A percentile compares a stretch with the other conserved stretches of the same genome.
phyloP scores from a whole-genome alignment of 1,140 invertebrate genomes.

The Phenacoccus solenopsis region DNA sequence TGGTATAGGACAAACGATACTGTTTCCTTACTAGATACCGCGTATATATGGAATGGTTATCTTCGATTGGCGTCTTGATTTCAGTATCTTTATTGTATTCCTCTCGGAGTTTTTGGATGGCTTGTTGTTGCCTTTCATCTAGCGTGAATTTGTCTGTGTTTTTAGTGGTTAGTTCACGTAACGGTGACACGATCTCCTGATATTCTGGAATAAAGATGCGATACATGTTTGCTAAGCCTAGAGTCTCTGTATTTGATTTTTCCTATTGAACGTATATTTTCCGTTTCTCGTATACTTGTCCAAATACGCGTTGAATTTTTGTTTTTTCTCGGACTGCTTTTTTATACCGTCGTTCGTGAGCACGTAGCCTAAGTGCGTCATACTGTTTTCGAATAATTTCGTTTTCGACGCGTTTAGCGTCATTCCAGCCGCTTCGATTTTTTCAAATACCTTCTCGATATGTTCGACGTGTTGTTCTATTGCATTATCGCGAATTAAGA shows the following conservation, averaged over 20 bases:
- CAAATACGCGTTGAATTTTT: background rate
- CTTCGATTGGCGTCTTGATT: too few relatives aligned
- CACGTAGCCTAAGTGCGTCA: background rate
- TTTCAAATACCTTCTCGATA: background rate
- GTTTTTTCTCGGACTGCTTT: background rate
- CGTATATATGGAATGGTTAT: too few relatives aligned
- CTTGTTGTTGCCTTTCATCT: too few relatives aligned
- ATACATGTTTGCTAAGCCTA: background rate
- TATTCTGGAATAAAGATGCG: background rate
- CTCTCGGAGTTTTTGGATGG: background rate
- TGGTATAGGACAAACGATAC: too few relatives aligned
- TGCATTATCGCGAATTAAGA: background rate
- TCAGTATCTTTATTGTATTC: too few relatives aligned
- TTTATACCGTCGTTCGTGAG: background rate
- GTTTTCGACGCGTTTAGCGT: background rate
- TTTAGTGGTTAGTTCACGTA: background rate
- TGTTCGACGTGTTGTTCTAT: background rate
- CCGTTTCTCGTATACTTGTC: background rate
- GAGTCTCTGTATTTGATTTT: background rate
- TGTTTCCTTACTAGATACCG: too few relatives aligned
- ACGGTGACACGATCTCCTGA: background rate
- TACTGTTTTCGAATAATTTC: background rate
- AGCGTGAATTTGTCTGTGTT: background rate
- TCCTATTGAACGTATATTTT: background rate
- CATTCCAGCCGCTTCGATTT: background rate